These are phyloP conservation scores for Hydropsyche betteni DNA, from an alignment of 2,888 invertebrate genomes.

Conservation along the genomic window DNA sequence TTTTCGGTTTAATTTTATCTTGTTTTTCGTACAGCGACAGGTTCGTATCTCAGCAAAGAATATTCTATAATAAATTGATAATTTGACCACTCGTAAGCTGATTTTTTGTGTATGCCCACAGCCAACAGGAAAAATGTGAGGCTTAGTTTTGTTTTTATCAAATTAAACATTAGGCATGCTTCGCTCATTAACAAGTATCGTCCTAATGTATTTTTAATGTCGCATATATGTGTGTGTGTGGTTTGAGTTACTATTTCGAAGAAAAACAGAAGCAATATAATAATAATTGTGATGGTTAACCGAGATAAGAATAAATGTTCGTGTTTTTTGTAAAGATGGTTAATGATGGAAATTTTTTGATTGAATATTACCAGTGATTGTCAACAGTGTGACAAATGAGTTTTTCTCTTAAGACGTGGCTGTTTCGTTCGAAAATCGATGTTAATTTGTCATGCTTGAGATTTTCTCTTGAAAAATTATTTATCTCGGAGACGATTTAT, in stretches of 20 bases:
- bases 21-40: too few species aligned
- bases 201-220: constrained; percentile 49
- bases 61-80: too few species aligned
- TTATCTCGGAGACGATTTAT: constrained; percentile 37
- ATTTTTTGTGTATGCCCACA: too few species aligned
- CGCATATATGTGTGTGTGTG: constrained; percentile 20
- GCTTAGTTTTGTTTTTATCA: constrained; percentile 31
- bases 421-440: constrained; percentile 11
- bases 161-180: constrained; percentile 47
- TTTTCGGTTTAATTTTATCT: too few species aligned
- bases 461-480: constrained; percentile 41
- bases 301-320: too few species aligned
- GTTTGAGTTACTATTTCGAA: not conserved
- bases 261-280: constrained; percentile 9
- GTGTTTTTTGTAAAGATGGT: not conserved
- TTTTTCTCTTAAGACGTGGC: constrained; percentile 24
- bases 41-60: too few species aligned
- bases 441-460: constrained; percentile 48
- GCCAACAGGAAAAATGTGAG: too few species aligned
- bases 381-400: constrained; percentile 20
- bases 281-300: not conserved
- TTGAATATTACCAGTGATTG: too few species aligned
- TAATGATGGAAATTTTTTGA: not conserved
- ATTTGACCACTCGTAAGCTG: too few species aligned
- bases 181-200: constrained; percentile 39